These are phyloP conservation scores for Epizoanthus stellaris DNA, from an alignment of 92 coral and sea anemone genomes.

Conservation along the genomic window DNA sequence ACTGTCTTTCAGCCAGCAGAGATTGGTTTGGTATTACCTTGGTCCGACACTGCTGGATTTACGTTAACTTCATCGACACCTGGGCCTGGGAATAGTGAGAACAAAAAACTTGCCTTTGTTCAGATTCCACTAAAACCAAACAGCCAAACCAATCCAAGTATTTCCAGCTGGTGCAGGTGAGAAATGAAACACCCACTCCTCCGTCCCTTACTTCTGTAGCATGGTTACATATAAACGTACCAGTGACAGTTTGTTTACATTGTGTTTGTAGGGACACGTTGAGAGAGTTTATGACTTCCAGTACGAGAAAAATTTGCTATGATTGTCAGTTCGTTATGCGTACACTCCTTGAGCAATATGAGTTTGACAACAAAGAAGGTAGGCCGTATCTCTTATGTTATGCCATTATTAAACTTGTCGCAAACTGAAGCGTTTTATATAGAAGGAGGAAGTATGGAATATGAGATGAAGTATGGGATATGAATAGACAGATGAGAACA, in stretches of 20 bases:
- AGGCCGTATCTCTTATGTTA: background rate
- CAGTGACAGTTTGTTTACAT: background rate
- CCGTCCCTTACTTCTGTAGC: too few species aligned
- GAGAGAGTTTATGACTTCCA: conserved; percentile 66
- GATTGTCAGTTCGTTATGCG: conserved; percentile 68
- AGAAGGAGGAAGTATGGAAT: too few species aligned
- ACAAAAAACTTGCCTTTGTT: conserved; percentile 15
- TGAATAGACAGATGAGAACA: too few species aligned
- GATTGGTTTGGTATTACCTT: conserved; percentile 13
- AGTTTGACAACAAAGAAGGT: conserved; percentile 59
- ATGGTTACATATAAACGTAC: too few species aligned
- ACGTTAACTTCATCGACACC: background rate
- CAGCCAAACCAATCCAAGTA: background rate
- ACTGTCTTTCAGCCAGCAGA: conserved; percentile 17
- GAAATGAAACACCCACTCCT: background rate
- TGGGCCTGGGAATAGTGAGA: background rate
- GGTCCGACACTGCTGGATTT: background rate
- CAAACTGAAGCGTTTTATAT: too few species aligned
- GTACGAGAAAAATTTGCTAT: conserved; percentile 75
- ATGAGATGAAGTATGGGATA: too few species aligned
- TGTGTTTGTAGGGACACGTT: conserved; percentile 47
- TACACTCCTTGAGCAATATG: conserved; percentile 41
- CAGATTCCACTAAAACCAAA: conserved; percentile 13
- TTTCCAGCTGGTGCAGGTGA: conserved; percentile 26
- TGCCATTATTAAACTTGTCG: too few species aligned